Percentiles rank a stretch among this genome's conserved stretches.
Conservation (phyloP, 1,140 invertebrate genomes). For the Drosophila funebris region DNA sequence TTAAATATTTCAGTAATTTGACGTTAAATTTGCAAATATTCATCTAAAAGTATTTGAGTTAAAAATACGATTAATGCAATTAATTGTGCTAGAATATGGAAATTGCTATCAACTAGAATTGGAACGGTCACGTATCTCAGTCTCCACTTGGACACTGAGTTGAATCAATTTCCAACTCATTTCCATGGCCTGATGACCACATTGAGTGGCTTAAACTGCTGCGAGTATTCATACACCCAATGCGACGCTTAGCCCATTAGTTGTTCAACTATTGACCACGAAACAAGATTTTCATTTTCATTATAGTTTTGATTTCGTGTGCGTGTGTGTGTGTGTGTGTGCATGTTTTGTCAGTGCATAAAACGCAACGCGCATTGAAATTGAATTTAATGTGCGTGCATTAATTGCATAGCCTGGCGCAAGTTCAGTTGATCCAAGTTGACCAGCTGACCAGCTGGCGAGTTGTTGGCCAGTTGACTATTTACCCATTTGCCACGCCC, state of each 20-base stretch:
- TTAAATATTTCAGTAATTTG: too few species aligned
- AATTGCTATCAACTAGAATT: too few species aligned
- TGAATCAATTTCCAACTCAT: too few species aligned
- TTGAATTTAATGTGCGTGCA: conserved; percentile 62
- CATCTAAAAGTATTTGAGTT: too few species aligned
- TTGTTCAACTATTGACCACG: neutral
- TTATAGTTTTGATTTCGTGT: conserved; percentile 18
- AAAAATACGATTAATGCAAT: too few species aligned
- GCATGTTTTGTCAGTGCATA: conserved; percentile 29
- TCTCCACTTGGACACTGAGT: too few species aligned
- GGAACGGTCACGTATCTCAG: too few species aligned
- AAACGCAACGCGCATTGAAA: conserved; percentile 27
- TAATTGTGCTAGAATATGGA: too few species aligned
- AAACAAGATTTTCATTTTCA: conserved; percentile 13
- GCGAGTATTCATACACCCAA: neutral
- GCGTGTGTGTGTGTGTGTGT: conserved; percentile 1
- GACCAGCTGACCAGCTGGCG: neutral
- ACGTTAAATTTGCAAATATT: too few species aligned
- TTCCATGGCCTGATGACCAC: neutral
- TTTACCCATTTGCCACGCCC: too few species aligned
- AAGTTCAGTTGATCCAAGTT: neutral
- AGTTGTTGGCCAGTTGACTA: neutral
- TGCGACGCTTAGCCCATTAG: neutral
- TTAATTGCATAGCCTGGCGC: conserved; percentile 50
- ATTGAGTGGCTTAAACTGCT: neutral